phyloP scores from a whole-genome alignment of 2,888 invertebrate species.

The Lymantria dispar region DNA sequence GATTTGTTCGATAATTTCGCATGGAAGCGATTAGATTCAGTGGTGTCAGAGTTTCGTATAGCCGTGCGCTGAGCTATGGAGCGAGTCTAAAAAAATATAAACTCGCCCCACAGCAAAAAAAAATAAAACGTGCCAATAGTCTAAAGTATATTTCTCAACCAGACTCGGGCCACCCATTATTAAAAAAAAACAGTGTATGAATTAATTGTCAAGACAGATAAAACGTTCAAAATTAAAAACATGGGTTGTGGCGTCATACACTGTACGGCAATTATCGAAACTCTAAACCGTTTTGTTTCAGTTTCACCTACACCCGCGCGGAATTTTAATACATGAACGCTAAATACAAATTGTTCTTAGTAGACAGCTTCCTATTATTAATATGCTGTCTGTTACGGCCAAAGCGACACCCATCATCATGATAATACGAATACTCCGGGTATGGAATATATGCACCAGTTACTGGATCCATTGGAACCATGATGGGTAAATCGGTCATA shows the following conservation, averaged over 20 bases:
- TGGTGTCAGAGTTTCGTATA: slow-evolving; percentile 77
- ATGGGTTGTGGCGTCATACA: slow-evolving; percentile 68
- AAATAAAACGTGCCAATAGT: slow-evolving; percentile 73
- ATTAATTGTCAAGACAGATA: slow-evolving; percentile 33
- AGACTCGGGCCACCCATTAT: slow-evolving; percentile 79
- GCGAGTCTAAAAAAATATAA: slow-evolving; percentile 29
- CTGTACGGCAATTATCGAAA: slow-evolving; percentile 77
- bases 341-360: slow-evolving; percentile 73
- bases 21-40: slow-evolving; percentile 47
- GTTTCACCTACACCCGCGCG: slow-evolving; percentile 55
- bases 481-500: slow-evolving; percentile 66
- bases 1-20: slow-evolving; percentile 56
- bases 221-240: slow-evolving; percentile 35
- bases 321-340: slow-evolving; percentile 75
- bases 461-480: slow-evolving; percentile 62
- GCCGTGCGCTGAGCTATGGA: slow-evolving; percentile 66
- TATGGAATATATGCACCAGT: slow-evolving; percentile 68
- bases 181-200: slow-evolving; percentile 54
- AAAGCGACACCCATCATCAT: slow-evolving; percentile 55
- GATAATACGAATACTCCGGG: slow-evolving; percentile 68
- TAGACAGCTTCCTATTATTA: slow-evolving; percentile 47
- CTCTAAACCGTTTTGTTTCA: slow-evolving; percentile 64
- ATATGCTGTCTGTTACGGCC: slow-evolving; percentile 53
- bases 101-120: slow-evolving; percentile 38
- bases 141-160: slow-evolving; percentile 58